Conservation (phyloP, 1,140 invertebrate species). For the Colletes latitarsis region DNA sequence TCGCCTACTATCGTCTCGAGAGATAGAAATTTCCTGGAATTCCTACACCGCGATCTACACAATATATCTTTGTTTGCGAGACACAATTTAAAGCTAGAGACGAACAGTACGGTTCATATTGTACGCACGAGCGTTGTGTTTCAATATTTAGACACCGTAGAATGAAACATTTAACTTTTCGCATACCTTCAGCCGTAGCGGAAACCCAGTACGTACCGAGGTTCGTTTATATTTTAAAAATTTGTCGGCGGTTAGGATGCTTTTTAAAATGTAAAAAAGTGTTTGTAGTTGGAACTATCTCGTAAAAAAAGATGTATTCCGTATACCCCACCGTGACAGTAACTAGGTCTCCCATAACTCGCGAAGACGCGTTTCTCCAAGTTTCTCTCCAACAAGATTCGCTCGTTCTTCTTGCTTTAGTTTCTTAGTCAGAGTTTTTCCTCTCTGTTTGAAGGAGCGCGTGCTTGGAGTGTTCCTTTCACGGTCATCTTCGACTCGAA, state of each 20-base stretch:
- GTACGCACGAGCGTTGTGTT: too few relatives aligned
- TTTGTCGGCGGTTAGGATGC: too few relatives aligned
- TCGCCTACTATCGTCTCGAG: constrained; percentile 18
- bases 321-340: too few relatives aligned
- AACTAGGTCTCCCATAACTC: neutral
- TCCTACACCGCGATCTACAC: neutral
- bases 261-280: neutral
- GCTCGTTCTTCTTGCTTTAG: neutral
- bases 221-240: too few relatives aligned
- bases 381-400: neutral
- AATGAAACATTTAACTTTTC: too few relatives aligned
- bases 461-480: constrained; percentile 40
- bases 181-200: too few relatives aligned
- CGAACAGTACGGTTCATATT: too few relatives aligned
- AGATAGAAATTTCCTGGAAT: constrained; percentile 23
- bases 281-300: neutral
- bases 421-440: neutral
- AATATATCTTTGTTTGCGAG: neutral
- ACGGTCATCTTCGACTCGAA: constrained; percentile 45
- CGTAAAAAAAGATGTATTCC: neutral
- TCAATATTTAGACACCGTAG: too few relatives aligned
- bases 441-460: too few relatives aligned
- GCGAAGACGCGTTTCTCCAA: neutral
- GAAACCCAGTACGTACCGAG: too few relatives aligned
- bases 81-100: too few relatives aligned